These are phyloP conservation scores for Drosophila neocordata DNA, from an alignment of 1,140 invertebrate genomes.

Conservation along the genomic window DNA sequence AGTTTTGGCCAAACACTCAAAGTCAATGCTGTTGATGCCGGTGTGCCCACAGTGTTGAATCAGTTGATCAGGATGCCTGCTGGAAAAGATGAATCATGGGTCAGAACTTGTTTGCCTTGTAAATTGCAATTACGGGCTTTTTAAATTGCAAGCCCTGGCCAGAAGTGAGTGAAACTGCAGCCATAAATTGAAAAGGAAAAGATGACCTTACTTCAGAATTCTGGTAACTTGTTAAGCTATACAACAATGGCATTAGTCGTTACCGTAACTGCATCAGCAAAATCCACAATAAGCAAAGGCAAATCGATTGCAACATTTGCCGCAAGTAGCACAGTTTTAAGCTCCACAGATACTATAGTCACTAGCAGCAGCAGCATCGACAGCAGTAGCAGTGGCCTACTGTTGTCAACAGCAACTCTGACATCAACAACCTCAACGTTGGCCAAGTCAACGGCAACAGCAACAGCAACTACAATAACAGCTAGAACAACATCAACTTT, in stretches of 20 bases:
- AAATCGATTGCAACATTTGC: slow-evolving; percentile 58
- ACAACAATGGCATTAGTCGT: slow-evolving; percentile 45
- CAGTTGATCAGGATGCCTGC: slow-evolving; percentile 33
- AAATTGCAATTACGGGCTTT: slow-evolving; percentile 74
- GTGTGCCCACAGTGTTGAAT: slow-evolving; percentile 25
- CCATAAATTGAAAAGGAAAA: slow-evolving; percentile 10
- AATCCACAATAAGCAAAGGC: slow-evolving; percentile 26
- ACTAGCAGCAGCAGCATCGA: slow-evolving; percentile 20
- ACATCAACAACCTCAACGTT: slow-evolving; percentile 29
- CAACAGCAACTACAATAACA: slow-evolving; percentile 26
- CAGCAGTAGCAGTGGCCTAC: slow-evolving; percentile 22
- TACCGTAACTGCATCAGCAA: slow-evolving; percentile 19
- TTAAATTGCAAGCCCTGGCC: slow-evolving; percentile 36
- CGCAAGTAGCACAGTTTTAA: slow-evolving; percentile 40
- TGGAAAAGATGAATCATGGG: slow-evolving; percentile 38
- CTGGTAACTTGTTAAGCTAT: slow-evolving; percentile 3
- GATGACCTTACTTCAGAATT: slow-evolving; percentile 1
- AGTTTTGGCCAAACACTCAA: slow-evolving; percentile 51
- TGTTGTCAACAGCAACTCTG: slow-evolving; percentile 19
- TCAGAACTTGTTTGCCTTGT: slow-evolving; percentile 56
- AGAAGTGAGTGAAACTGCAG: slow-evolving; percentile 23
- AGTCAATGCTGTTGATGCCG: slow-evolving; percentile 15
- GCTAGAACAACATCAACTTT: slow-evolving; percentile 47
- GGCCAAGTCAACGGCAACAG: slow-evolving; percentile 35
- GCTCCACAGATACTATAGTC: slow-evolving; percentile 30